Base-by-base conservation (phyloP, 1,140 invertebrate genomes). In the Drosophila guanche region DNA sequence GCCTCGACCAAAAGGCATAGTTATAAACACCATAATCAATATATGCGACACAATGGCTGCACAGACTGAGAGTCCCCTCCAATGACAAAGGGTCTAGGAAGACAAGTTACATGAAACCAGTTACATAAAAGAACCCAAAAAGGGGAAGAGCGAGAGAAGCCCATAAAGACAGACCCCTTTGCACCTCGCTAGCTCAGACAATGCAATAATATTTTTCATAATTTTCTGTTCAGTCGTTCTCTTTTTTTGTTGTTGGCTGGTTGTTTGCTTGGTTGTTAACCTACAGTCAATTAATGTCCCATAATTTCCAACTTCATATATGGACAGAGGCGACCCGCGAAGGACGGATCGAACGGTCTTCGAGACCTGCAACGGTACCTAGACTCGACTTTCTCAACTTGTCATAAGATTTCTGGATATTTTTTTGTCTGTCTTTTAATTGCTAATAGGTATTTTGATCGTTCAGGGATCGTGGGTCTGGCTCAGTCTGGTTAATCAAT, bases 141-240 rank as follows among this genome's bases (percentile, higher is more conserved):
- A 14, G 27, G 56, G 50, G 51, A 48, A 55, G 56, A 40, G 29
- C 55, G 25, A 62, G 57, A 71, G 60, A 47, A 51, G 37, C 52
- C 62, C 43, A 69, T 45, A 77, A 79, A 71, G 53, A 65, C 62
- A 61, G 48, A 47, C 48, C 57, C 73, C 62, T 70, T 68, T 59
- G 66, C 55, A 48, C 75, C 70, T 65, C 62, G 59, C 43, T 14
- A 4, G 37, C n/a, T 14, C 81, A 77, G 73, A 85, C 81, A 88
- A 88, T 88, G 71, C 83, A 88, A 76, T 88, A 79, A 88, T 88
- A 88, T 88, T 73, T 88, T 89, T 88, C 84, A 88, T 84, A 88
- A 88, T 89, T 88, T 76, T 67, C 73, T 61, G 50, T 37, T 56
- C 60, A 66, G 73, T 72, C 40, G 51, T 50, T 43, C 40, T 47